phyloP scores from a whole-genome alignment of 2,888 invertebrate genomes.

The Hyppa rectilinea region DNA sequence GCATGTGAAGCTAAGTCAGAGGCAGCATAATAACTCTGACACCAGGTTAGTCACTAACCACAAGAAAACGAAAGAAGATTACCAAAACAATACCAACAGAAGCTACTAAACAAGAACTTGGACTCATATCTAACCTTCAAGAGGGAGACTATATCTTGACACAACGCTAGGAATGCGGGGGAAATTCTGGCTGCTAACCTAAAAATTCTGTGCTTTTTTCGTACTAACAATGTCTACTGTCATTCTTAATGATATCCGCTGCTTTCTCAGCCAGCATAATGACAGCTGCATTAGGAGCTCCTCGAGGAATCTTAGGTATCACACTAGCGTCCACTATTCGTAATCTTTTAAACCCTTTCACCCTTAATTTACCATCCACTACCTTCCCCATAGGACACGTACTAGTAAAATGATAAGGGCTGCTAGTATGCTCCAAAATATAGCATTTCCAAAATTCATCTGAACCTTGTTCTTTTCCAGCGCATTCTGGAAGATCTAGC shows the following conservation, averaged over 20 bases:
- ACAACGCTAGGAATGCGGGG: no score
- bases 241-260: slow-evolving; percentile 41
- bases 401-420: slow-evolving; percentile 93
- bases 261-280: slow-evolving; percentile 52
- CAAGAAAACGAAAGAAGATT: no score
- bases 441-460: slow-evolving; percentile 71
- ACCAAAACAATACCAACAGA: no score
- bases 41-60: no score
- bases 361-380: slow-evolving; percentile 90
- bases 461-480: slow-evolving; percentile 36
- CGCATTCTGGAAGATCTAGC: slow-evolving; percentile 62
- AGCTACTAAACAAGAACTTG: no score
- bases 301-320: slow-evolving; percentile 89
- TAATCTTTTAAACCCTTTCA: slow-evolving; percentile 58
- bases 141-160: no score
- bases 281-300: slow-evolving; percentile 89
- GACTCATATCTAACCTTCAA: no score
- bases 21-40: no score
- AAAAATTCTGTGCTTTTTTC: no score
- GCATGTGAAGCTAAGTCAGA: no score
- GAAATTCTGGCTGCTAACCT: no score
- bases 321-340: slow-evolving; percentile 70
- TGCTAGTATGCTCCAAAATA: slow-evolving; percentile 82
- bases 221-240: background rate
- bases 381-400: slow-evolving; percentile 94